These are phyloP conservation scores for Lytechinus variegatus DNA, from an alignment of 35 echinoderm and acorn worm genomes.

Conservation along the genomic window DNA sequence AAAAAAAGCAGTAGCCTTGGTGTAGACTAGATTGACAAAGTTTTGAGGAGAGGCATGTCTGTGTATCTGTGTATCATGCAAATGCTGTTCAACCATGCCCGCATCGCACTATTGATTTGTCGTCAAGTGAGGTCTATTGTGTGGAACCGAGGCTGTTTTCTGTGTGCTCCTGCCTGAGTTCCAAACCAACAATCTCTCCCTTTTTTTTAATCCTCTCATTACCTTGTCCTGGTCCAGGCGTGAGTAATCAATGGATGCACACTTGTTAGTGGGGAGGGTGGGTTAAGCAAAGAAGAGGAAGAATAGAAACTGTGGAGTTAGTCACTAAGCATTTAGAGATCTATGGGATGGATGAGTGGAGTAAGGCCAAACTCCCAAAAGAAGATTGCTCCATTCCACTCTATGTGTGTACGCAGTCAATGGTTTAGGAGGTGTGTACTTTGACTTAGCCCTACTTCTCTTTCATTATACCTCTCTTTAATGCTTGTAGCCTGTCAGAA, in stretches of 20 bases:
- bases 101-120: slow-evolving; percentile 44
- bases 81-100: slow-evolving; percentile 53
- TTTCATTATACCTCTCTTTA: background rate
- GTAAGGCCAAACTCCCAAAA: background rate
- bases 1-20: background rate
- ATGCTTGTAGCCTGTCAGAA: background rate
- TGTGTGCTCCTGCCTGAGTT: background rate
- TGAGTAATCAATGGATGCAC: background rate
- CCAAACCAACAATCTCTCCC: background rate
- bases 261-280: background rate
- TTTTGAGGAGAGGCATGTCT: background rate
- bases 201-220: background rate
- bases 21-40: slow-evolving; percentile 18
- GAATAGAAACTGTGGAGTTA: slow-evolving; percentile 2
- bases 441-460: background rate
- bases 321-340: background rate
- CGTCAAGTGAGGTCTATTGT: slow-evolving; percentile 50
- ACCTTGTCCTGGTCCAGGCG: background rate
- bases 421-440: background rate
- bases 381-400: background rate
- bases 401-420: background rate
- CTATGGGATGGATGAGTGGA: slow-evolving; percentile 16
- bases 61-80: slow-evolving; percentile 27
- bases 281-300: slow-evolving; percentile 1
- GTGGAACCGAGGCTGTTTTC: background rate